Evolutionary conservation across 2,888 invertebrate species (phyloP), one percentile per base, ranked within the genome.

Genomic region (Rhingia rostrata): DNA sequence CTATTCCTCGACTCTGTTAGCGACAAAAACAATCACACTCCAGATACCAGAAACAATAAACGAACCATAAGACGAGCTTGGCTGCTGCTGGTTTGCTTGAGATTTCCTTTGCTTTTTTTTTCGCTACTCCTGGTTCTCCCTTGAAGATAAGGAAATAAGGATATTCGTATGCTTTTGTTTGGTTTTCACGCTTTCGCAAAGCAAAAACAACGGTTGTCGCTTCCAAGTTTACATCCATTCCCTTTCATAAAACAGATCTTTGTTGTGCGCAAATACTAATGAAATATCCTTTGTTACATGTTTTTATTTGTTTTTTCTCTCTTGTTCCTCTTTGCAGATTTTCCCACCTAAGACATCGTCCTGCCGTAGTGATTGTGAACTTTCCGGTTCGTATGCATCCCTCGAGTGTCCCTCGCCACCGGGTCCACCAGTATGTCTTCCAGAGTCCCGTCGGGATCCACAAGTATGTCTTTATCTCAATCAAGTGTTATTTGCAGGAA

Each of bases 341-440:
- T 89, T 88, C 87, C 88, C 88, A 86, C 87, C 89, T 66, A 88
- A 88, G 86, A 86, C 87, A 39, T 85, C 88, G 69, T 87, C 88
- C 60, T 89, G 88, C 78, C 87, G 88, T 74, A 88, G 88, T 81
- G 89, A 89, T 77, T 88, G 88, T 69, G 88, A 89, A 82, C 85
- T 89, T 64, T 89, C 89, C 10, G 89, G 89, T 70, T 89, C 89
- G 43, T 89, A 89, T 88, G 89, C 88, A 58, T 89, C 89, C 41
- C 86, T 89, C 33, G 89, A 89, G 70, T 89, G 89, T 87, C 89
- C 89, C 66, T 89, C 89, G 70, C 89, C 89, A 51, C 89, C 89
- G 6, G 89, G 88, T 47, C 89, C 89, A 47, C 89, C 89, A 82
- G 85, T 87, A 64, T 88, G 88, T 86, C 86, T 88, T 81, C 88